These are phyloP conservation scores for Sphaeramia orbicularis DNA, from an alignment of 2,797 vertebrate genomes.

Conservation along the genomic window DNA sequence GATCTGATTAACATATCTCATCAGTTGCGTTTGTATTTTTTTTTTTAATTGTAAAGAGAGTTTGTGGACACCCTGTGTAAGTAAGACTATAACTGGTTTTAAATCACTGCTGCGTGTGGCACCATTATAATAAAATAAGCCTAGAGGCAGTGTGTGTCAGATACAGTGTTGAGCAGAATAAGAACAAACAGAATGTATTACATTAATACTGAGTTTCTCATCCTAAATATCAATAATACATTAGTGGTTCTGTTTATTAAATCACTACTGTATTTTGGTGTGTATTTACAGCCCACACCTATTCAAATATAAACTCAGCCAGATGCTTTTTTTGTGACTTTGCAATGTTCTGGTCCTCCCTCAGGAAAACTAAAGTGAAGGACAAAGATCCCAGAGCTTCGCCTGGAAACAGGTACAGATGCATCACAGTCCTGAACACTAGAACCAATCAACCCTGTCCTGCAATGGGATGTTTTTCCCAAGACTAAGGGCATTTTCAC, in stretches of 20 bases:
- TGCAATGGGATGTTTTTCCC: too few species aligned
- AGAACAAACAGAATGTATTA: not conserved
- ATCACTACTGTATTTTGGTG: not conserved
- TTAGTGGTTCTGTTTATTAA: not conserved
- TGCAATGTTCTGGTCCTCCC: constrained; percentile 79
- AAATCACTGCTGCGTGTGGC: too few species aligned
- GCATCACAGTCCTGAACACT: not conserved
- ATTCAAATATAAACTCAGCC: not conserved
- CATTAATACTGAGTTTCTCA: not conserved
- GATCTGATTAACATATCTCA: too few species aligned
- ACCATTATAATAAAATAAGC: not conserved
- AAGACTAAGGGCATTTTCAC: too few species aligned
- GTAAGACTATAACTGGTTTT: too few species aligned
- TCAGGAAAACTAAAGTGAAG: constrained; percentile 82
- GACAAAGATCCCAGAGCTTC: constrained; percentile 82
- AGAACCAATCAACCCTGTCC: too few species aligned
- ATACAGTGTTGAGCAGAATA: not conserved
- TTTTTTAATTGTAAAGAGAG: too few species aligned
- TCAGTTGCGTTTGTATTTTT: too few species aligned
- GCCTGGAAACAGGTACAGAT: constrained; percentile 85
- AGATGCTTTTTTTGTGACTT: not conserved
- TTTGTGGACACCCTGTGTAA: too few species aligned
- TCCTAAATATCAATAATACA: not conserved
- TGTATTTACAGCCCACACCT: too few species aligned
- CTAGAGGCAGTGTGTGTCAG: not conserved